Percentiles rank a stretch among this genome's conserved stretches.
phyloP scores from a whole-genome alignment of 1,140 invertebrate species.

The Planococcus citri region DNA sequence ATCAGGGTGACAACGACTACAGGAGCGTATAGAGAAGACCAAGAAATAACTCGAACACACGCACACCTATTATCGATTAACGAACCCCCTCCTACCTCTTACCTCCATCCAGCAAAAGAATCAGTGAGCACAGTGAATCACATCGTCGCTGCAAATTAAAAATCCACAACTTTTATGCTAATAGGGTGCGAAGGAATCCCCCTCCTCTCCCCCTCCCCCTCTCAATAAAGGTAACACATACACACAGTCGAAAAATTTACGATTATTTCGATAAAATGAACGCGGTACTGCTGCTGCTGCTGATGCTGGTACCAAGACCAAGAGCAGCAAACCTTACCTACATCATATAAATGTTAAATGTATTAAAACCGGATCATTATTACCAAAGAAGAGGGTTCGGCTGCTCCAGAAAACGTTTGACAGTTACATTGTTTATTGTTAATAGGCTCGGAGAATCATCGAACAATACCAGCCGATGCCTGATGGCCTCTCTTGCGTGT shows the following conservation, averaged over 20 bases:
- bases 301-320: too few species aligned
- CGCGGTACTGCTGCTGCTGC: too few species aligned
- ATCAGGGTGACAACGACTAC: neutral
- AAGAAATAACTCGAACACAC: neutral
- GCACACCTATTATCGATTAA: too few species aligned
- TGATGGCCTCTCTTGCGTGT: too few species aligned
- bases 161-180: neutral
- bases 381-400: neutral
- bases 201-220: too few species aligned
- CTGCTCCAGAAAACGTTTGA: neutral
- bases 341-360: neutral
- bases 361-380: constrained; percentile 1
- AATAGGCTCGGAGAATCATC: neutral
- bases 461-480: neutral
- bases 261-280: too few species aligned
- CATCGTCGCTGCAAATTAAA: neutral
- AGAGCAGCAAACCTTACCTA: too few species aligned
- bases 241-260: too few species aligned
- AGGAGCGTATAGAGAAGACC: too few species aligned
- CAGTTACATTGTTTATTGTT: constrained; percentile 7
- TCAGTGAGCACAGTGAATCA: neutral
- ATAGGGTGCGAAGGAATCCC: neutral
- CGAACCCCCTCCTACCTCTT: too few species aligned
- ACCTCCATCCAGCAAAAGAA: too few species aligned
- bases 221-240: neutral